Evolutionary conservation across 1,140 invertebrate species (phyloP).

Genomic region (Cherax quadricarinatus): DNA sequence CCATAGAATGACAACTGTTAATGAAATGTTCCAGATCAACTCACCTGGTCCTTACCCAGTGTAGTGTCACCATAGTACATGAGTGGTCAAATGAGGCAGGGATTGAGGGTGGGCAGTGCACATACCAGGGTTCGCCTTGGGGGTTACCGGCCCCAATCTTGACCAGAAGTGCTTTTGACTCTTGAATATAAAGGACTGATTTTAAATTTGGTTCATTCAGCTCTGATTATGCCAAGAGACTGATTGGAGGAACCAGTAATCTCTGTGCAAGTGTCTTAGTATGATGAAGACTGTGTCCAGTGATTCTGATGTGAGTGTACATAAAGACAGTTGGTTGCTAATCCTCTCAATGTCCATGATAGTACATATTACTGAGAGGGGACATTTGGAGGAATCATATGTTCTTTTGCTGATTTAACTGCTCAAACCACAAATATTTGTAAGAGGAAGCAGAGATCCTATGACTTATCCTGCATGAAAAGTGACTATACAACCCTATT

Average conservation of each 20-base stretch:
- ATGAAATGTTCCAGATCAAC: conserved; percentile 8
- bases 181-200: conserved; percentile 57
- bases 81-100: conserved; percentile 38
- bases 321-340: conserved; percentile 54
- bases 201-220: conserved; percentile 63
- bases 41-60: conserved; percentile 16
- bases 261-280: conserved; percentile 67
- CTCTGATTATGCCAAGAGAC: conserved; percentile 61
- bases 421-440: conserved; percentile 62
- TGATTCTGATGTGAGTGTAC: conserved; percentile 57
- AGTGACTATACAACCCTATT: conserved; percentile 45
- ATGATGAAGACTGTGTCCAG: conserved; percentile 57
- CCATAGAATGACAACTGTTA: conserved; percentile 48
- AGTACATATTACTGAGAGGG: conserved; percentile 50
- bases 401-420: conserved; percentile 51
- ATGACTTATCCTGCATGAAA: conserved; percentile 41
- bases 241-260: conserved; percentile 66
- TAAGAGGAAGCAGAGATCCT: conserved; percentile 47
- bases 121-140: conserved; percentile 55
- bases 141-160: conserved; percentile 51
- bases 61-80: conserved; percentile 42
- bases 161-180: conserved; percentile 71
- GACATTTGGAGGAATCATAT: conserved; percentile 44
- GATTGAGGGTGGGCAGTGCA: conserved; percentile 50
- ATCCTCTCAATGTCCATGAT: conserved; percentile 59